Evolutionary conservation across 2,797 vertebrate genomes (phyloP).

Genomic region (Masticophis lateralis): DNA sequence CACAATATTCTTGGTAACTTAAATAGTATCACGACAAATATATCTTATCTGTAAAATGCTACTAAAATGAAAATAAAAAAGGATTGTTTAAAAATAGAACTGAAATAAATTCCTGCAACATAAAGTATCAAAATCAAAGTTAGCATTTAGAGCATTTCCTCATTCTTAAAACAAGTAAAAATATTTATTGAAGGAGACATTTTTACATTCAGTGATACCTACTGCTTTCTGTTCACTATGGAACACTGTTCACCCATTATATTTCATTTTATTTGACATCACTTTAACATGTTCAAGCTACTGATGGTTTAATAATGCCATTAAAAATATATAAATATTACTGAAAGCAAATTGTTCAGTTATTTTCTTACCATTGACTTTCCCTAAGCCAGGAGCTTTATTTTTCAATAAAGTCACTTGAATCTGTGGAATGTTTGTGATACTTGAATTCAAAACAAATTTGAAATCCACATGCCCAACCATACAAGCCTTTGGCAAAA

Average conservation of each 20-base stretch:
- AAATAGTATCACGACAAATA: neutral
- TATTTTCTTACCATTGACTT: slow-evolving; percentile 88
- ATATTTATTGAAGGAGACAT: neutral
- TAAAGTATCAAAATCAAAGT: neutral
- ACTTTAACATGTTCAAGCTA: neutral
- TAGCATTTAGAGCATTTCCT: neutral
- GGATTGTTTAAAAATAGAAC: neutral
- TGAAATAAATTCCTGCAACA: neutral
- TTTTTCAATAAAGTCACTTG: slow-evolving; percentile 98
- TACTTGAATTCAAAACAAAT: slow-evolving; percentile 95
- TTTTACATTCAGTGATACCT: neutral
- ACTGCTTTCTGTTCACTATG: neutral
- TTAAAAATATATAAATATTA: neutral
- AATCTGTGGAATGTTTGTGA: slow-evolving; percentile 97
- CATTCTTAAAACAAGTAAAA: neutral
- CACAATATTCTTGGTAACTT: neutral
- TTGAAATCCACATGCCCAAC: slow-evolving; percentile 99
- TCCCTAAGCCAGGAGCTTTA: slow-evolving; percentile 94
- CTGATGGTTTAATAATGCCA: neutral
- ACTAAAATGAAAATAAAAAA: neutral
- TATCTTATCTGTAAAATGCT: neutral
- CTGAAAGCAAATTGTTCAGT: neutral
- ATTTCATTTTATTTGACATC: neutral
- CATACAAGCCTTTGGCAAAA: slow-evolving; percentile 99
- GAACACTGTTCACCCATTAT: neutral